A percentile compares a stretch with the other conserved stretches of the same genome.
phyloP scores from a whole-genome alignment of 2,888 invertebrate species.

The Aplocera efformata region DNA sequence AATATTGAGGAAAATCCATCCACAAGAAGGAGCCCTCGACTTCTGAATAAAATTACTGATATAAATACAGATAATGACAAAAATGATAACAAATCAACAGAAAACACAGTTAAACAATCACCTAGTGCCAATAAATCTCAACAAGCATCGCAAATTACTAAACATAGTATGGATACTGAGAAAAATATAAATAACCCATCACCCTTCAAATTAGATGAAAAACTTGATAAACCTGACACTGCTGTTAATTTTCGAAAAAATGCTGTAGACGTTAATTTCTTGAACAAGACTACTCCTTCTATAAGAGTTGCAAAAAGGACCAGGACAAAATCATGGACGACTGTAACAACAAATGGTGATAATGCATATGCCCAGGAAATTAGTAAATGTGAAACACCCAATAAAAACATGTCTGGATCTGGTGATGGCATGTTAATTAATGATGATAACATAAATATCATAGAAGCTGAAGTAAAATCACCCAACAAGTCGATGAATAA shows the following conservation, averaged over 20 bases:
- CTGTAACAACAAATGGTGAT: constrained; percentile 20
- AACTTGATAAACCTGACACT: too few species aligned
- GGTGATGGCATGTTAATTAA: constrained; percentile 39
- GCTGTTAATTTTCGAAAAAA: too few species aligned
- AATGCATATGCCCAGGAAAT: constrained; percentile 1
- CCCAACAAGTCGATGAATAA: constrained; percentile 16
- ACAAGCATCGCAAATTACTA: background rate
- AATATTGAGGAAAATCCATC: constrained; percentile 18
- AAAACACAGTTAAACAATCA: constrained; percentile 6
- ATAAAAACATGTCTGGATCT: constrained; percentile 36
- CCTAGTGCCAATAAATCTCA: constrained; percentile 2
- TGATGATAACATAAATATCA: constrained; percentile 20
- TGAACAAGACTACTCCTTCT: constrained; percentile 54
- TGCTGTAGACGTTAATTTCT: constrained; percentile 12
- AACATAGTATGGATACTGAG: background rate
- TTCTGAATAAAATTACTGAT: constrained; percentile 34
- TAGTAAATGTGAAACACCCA: background rate
- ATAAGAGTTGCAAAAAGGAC: too few species aligned
- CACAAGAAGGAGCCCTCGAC: constrained; percentile 40
- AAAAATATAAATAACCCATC: constrained; percentile 1
- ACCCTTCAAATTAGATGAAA: constrained; percentile 12
- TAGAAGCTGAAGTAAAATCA: constrained; percentile 16
- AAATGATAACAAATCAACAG: constrained; percentile 8
- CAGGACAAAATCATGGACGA: constrained; percentile 61
- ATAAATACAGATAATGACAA: constrained; percentile 10